A percentile compares a stretch with the other conserved stretches of the same genome.
These are phyloP conservation scores for Takifugu rubripes DNA, from an alignment of 2,797 vertebrate genomes.

Conservation along the genomic window DNA sequence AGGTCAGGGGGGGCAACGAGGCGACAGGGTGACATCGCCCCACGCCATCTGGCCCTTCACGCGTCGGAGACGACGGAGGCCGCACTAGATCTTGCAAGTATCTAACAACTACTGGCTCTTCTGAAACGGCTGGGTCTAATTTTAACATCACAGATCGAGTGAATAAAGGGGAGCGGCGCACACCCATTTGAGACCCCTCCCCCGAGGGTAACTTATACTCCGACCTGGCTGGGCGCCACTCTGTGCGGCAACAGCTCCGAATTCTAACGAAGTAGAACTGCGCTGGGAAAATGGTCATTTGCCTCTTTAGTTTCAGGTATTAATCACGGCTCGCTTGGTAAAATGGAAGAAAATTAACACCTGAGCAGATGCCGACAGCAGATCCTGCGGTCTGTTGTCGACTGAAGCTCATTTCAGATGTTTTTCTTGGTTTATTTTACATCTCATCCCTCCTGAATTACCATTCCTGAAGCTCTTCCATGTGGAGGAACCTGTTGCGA, in stretches of 20 bases:
- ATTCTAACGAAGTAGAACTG: conserved; percentile 2
- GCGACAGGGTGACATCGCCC: conserved; percentile 63
- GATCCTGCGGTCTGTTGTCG: too few relatives aligned
- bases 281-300: not conserved
- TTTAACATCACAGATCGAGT: conserved; percentile 43
- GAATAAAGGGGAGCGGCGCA: conserved; percentile 26
- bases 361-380: too few relatives aligned
- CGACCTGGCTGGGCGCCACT: conserved; percentile 18
- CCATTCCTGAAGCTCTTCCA: conserved; percentile 95
- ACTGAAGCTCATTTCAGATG: not conserved
- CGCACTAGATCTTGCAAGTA: conserved; percentile 33
- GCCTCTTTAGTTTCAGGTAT: too few relatives aligned
- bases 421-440: too few relatives aligned
- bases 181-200: conserved; percentile 20
- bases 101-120: conserved; percentile 41
- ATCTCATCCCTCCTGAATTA: conserved; percentile 31
- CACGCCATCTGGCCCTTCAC: conserved; percentile 29
- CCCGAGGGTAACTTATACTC: conserved; percentile 34
- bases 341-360: too few relatives aligned
- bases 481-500: conserved; percentile 94
- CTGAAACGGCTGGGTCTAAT: conserved; percentile 48
- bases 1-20: conserved; percentile 40
- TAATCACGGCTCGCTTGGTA: too few relatives aligned
- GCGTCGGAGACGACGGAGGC: conserved; percentile 10
- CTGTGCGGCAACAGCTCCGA: conserved; percentile 31